phyloP scores from a whole-genome alignment of 1,140 invertebrate species.

The Protaetia brevitarsis region DNA sequence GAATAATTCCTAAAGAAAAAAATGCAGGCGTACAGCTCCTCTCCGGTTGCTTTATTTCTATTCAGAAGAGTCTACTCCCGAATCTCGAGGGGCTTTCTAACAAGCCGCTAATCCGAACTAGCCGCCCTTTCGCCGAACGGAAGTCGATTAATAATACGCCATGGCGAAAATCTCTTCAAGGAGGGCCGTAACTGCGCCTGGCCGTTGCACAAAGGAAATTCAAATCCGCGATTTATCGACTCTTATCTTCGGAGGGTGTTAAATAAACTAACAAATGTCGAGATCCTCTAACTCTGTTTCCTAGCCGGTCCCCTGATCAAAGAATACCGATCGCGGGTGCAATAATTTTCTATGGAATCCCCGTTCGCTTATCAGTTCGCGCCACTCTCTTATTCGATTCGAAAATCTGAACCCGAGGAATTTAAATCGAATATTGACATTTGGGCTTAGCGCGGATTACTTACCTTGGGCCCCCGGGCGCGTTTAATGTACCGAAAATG shows the following conservation, averaged over 20 bases:
- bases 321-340: background rate
- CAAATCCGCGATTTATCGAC: slow-evolving; percentile 10
- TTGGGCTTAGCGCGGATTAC: slow-evolving; percentile 27
- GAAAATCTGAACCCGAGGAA: slow-evolving; percentile 10
- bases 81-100: slow-evolving; percentile 4
- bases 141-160: slow-evolving; percentile 8
- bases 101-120: slow-evolving; percentile 10
- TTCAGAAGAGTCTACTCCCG: slow-evolving; percentile 17
- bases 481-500: slow-evolving; percentile 31
- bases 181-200: background rate
- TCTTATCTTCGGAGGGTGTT: slow-evolving; percentile 1
- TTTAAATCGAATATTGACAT: slow-evolving; percentile 33
- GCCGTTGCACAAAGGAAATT: background rate
- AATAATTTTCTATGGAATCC: slow-evolving; percentile 15
- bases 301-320: background rate
- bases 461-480: slow-evolving; percentile 27
- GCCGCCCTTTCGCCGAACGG: background rate
- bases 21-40: background rate
- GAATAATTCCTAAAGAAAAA: slow-evolving; percentile 18
- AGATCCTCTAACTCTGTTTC: background rate
- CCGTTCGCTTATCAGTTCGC: background rate
- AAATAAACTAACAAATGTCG: slow-evolving; percentile 15
- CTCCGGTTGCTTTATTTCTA: slow-evolving; percentile 21
- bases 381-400: slow-evolving; percentile 8
- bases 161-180: background rate